These are phyloP conservation scores for Mactra quadrangularis DNA, from an alignment of 1,140 invertebrate genomes.

Conservation along the genomic window DNA sequence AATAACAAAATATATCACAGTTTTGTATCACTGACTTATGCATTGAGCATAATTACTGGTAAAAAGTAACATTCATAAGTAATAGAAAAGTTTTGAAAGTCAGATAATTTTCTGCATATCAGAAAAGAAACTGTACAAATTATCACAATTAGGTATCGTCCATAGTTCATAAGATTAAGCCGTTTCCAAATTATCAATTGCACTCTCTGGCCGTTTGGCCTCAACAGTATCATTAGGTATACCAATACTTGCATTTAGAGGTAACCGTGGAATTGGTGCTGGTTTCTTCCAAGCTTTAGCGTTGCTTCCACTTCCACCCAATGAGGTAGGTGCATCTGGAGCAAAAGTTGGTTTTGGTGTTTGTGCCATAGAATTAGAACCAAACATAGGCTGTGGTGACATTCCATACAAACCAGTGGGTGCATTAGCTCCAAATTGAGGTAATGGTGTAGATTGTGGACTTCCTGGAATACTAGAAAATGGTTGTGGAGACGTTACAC, in stretches of 20 bases:
- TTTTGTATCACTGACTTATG: no score
- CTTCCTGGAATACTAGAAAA: slow-evolving; percentile 27
- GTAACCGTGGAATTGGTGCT: slow-evolving; percentile 28
- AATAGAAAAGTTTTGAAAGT: neutral
- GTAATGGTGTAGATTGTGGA: slow-evolving; percentile 5
- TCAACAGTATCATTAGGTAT: neutral
- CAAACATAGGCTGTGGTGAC: slow-evolving; percentile 40
- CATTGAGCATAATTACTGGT: neutral
- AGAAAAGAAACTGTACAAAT: neutral
- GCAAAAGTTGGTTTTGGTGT: slow-evolving; percentile 40
- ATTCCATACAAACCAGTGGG: slow-evolving; percentile 17
- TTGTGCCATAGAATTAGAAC: neutral
- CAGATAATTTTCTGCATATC: neutral
- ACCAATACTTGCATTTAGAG: neutral
- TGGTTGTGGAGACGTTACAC: slow-evolving; percentile 3
- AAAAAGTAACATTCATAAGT: neutral
- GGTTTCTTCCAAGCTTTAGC: slow-evolving; percentile 40
- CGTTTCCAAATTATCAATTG: slow-evolving; percentile 25
- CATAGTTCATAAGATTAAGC: neutral
- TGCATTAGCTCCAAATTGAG: neutral
- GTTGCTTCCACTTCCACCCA: slow-evolving; percentile 32
- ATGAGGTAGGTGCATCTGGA: slow-evolving; percentile 36
- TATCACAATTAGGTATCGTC: neutral
- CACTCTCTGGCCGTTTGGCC: neutral
- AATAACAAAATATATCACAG: no score